phyloP scores from a whole-genome alignment of 2,888 invertebrate species.

The Girardia tigrina region DNA sequence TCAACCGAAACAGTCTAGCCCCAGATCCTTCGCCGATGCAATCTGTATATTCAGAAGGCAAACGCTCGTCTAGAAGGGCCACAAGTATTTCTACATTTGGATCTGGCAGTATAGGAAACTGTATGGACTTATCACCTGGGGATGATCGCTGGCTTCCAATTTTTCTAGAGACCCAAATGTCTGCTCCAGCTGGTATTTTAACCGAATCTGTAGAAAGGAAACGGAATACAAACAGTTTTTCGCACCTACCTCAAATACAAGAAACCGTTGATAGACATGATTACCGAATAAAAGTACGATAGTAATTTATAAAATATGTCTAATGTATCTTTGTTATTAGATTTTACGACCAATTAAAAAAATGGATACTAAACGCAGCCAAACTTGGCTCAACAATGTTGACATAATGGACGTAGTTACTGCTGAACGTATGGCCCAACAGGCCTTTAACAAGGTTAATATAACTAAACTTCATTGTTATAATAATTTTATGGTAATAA shows the following conservation, averaged over 20 bases:
- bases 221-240: conserved; percentile 1
- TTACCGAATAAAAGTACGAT: neutral
- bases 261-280: neutral
- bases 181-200: neutral
- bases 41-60: neutral
- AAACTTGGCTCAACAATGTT: neutral
- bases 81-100: conserved; percentile 8
- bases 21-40: neutral
- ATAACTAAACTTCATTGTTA: no score
- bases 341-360: neutral
- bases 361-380: neutral
- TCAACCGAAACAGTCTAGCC: conserved; percentile 3
- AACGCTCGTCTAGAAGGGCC: neutral
- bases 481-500: no score
- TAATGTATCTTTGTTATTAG: neutral
- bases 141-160: neutral
- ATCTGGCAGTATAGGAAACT: neutral
- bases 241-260: conserved; percentile 11
- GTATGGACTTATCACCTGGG: neutral
- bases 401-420: conserved; percentile 4
- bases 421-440: neutral
- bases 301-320: neutral
- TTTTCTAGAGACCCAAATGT: neutral
- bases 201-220: neutral
- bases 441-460: conserved; percentile 8